These are phyloP conservation scores for Symphodus melops DNA, from an alignment of 2,113 vertebrate species.

Conservation along the genomic window DNA sequence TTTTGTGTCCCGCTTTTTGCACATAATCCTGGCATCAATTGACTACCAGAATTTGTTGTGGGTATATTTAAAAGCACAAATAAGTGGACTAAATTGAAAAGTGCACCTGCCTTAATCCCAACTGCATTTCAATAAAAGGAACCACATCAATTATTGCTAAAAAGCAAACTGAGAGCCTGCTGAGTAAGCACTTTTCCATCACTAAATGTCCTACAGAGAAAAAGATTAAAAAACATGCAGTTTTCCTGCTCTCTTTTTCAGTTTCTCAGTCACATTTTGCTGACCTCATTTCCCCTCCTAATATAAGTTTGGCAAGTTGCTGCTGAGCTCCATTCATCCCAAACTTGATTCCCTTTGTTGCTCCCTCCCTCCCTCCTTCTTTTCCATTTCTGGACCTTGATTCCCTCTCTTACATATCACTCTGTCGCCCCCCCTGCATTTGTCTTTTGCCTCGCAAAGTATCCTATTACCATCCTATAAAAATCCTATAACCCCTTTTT, in stretches of 20 bases:
- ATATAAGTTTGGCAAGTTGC: slow-evolving; percentile 43
- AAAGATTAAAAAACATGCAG: slow-evolving; percentile 52
- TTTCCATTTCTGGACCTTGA: slow-evolving; percentile 9
- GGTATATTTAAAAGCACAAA: no score
- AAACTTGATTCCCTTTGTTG: slow-evolving; percentile 15
- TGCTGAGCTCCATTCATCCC: slow-evolving; percentile 45
- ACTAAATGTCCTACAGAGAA: slow-evolving; percentile 21
- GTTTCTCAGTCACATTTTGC: slow-evolving; percentile 48
- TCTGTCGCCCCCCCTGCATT: no score
- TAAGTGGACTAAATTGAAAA: background rate
- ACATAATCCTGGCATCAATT: no score
- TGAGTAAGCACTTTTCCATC: slow-evolving; percentile 49
- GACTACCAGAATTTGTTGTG: no score
- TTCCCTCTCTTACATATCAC: slow-evolving; percentile 3
- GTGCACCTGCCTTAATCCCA: background rate
- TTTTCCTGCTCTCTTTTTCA: slow-evolving; percentile 15
- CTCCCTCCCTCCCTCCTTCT: background rate
- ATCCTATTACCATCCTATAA: background rate
- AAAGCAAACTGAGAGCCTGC: slow-evolving; percentile 24
- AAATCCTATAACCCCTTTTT: no score
- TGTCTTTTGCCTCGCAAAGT: no score
- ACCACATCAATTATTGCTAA: slow-evolving; percentile 14
- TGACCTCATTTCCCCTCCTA: slow-evolving; percentile 56
- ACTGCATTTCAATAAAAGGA: background rate
- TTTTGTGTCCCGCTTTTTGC: no score